Evolutionary conservation across 2,113 vertebrate species (phyloP).

Genomic region (Scolopax mira): DNA sequence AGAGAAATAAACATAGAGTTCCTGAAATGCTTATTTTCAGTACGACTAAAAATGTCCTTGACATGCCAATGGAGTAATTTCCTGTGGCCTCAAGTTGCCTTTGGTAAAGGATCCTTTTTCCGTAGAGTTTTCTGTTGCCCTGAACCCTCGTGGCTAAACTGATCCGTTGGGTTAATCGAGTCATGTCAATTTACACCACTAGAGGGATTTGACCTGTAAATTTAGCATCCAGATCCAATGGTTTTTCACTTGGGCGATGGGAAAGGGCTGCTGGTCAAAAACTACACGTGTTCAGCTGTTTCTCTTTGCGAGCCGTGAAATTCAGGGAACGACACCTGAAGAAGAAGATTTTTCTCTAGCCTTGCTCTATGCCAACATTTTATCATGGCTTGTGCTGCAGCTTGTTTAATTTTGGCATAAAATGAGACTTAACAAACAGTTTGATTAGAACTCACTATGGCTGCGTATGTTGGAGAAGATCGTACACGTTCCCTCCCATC

Average conservation of each 20-base stretch:
- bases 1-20: background rate
- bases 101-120: slow-evolving; percentile 15
- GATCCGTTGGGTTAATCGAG: background rate
- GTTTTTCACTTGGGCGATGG: background rate
- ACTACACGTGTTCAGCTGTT: fast-evolving
- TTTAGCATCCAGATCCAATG: background rate
- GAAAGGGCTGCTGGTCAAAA: background rate
- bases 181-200: background rate
- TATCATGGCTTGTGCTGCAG: background rate
- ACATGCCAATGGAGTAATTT: background rate
- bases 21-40: background rate
- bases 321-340: background rate
- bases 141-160: background rate
- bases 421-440: background rate
- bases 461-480: background rate
- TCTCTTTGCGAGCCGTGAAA: background rate
- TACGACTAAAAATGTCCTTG: background rate
- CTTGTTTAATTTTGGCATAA: background rate
- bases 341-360: background rate
- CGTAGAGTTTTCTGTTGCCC: background rate
- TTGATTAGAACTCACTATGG: background rate
- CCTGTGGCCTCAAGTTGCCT: background rate
- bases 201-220: background rate
- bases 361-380: background rate
- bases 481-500: background rate